Evolutionary conservation across 2,113 vertebrate species (phyloP).

Genomic region (Glareola pratincola): DNA sequence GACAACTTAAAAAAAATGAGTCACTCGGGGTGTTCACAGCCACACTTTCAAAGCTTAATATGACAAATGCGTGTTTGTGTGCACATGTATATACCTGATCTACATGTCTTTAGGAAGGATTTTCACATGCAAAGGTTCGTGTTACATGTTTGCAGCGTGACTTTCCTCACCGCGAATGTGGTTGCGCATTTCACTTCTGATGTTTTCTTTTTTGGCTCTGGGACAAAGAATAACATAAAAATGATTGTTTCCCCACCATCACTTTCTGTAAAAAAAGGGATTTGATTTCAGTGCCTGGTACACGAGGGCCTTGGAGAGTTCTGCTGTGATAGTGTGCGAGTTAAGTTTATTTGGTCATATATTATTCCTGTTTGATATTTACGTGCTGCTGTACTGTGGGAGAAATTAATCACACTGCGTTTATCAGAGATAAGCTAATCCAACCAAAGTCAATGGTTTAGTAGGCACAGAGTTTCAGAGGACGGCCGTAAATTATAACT

Average conservation of each 20-base stretch:
- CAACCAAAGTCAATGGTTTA: not conserved
- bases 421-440: conserved; percentile 45
- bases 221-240: not conserved
- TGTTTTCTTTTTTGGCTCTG: not conserved
- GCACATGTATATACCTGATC: not conserved
- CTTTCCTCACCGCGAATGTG: not conserved
- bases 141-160: rapidly evolving
- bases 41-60: not conserved
- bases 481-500: conserved; percentile 45
- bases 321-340: not conserved
- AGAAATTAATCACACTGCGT: conserved; percentile 29
- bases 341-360: conserved; percentile 29
- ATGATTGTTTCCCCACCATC: not conserved
- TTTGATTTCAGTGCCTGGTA: not conserved
- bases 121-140: rapidly evolving
- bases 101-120: not conserved
- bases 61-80: not conserved
- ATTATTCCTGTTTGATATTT: conserved; percentile 34
- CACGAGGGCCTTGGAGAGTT: not conserved
- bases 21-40: rapidly evolving
- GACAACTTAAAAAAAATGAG: not conserved
- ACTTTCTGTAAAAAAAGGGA: not conserved
- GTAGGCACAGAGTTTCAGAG: conserved; percentile 1
- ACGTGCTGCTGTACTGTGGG: not conserved
- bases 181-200: not conserved